phyloP scores from a whole-genome alignment of 1,140 invertebrate species.

The Pogonomyrmex barbatus region DNA sequence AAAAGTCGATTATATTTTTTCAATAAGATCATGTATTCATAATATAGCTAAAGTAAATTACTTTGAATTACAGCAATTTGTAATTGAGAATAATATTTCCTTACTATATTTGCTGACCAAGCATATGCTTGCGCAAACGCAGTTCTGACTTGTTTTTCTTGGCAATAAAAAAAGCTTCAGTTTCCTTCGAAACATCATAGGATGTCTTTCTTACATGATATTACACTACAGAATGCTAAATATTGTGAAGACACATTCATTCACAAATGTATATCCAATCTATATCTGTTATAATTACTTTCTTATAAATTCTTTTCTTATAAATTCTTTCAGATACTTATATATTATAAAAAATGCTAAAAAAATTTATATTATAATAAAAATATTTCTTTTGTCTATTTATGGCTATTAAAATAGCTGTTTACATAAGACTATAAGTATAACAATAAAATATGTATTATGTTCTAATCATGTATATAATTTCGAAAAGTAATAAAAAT shows the following conservation, averaged over 20 bases:
- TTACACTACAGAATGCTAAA: too few species aligned
- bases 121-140: constrained; percentile 4
- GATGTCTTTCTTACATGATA: not conserved
- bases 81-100: not conserved
- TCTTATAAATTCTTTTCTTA: too few species aligned
- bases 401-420: not conserved
- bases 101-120: not conserved
- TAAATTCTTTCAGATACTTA: not conserved
- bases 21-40: not conserved
- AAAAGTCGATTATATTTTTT: not conserved
- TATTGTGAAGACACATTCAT: not conserved
- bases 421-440: not conserved
- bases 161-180: not conserved
- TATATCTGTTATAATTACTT: not conserved
- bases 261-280: not conserved
- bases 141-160: not conserved
- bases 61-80: not conserved
- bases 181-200: not conserved
- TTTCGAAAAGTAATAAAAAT: not conserved
- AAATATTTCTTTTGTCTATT: not conserved
- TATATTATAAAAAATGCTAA: not conserved
- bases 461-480: not conserved
- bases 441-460: not conserved
- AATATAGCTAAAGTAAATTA: not conserved
- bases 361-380: not conserved